Conservation (phyloP, 2,797 vertebrate genomes). For the Sebastes melanostomus region DNA sequence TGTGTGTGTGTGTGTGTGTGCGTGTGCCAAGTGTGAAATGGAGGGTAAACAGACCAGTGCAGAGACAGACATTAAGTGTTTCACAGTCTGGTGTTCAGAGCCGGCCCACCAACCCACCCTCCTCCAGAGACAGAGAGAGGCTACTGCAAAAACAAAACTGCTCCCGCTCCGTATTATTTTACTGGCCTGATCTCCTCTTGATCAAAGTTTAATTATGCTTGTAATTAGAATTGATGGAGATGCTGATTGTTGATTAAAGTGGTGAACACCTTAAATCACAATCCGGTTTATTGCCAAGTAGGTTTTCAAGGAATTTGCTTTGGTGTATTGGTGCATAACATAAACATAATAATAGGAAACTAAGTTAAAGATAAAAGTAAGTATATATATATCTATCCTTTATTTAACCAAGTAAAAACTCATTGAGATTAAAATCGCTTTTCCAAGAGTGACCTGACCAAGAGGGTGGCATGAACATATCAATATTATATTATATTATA, state of each 20-base stretch:
- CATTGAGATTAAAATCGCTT: no score
- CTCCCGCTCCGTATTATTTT: slow-evolving; percentile 28
- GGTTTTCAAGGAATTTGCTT: background rate
- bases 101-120: background rate
- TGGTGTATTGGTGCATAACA: background rate
- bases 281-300: background rate
- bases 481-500: no score
- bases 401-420: no score
- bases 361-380: background rate
- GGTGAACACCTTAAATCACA: background rate
- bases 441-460: no score
- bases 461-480: no score
- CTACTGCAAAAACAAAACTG: slow-evolving; percentile 31
- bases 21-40: slow-evolving; percentile 48
- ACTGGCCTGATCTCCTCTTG: slow-evolving; percentile 23
- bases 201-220: slow-evolving; percentile 66
- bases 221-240: slow-evolving; percentile 65
- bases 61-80: slow-evolving; percentile 67
- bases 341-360: background rate
- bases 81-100: slow-evolving; percentile 70
- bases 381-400: no score
- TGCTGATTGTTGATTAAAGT: slow-evolving; percentile 32
- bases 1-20: background rate
- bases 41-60: slow-evolving; percentile 54
- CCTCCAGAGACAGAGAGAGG: slow-evolving; percentile 5